Base-by-base conservation (phyloP, 2,113 vertebrate species). In the Urocitellus parryii region DNA sequence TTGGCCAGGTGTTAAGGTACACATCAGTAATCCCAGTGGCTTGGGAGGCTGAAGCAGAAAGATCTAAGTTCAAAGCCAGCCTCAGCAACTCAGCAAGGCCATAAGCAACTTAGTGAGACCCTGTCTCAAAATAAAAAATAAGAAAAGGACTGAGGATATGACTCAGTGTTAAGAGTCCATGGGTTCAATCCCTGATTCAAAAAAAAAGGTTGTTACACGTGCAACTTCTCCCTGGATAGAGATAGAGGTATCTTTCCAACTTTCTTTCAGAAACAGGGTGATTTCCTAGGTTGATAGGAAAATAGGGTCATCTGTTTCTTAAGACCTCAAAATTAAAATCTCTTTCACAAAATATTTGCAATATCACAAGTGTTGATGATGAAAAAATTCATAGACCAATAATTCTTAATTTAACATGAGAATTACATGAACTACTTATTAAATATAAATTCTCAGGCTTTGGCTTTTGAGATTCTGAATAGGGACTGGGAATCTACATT, bases 291-390 rank as follows among this genome's bases (percentile, higher is more conserved):
- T 45, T 96, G 73, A 72, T 0, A 94, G 56, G 73, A 58, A 29
- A 87, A 76, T 8, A 95, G 29, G 22, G 63, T 68, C 17, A 77
- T 77, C 11, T 95, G 51, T 58, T 34, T 58, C 84, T 83, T 74
- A 76, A 80, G 74, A 73, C 34, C 63, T 85, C 67, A 96, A 91
- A 91, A 72, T 48, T 91, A 67, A 93, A 83, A 86, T 80, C 42
- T 80, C 42, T 88, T 84, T 88, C 86, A 91, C 53, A 76, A 91
- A 88, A 88, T 85, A 81, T 5, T 83, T 72, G 42, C 51, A 87
- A 61, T 45, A 61, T 88, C 56, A 67, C 16, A 83, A 95, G 11
- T 72, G 18, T 0, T 81, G 58, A 85, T 17, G 91, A 79, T 48
- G 61, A 95, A 91, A 72, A 83, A 80, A 89, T 81, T 34, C 48